Base-by-base conservation (phyloP, 2,888 invertebrate species). In the Lysandra bellargus region DNA sequence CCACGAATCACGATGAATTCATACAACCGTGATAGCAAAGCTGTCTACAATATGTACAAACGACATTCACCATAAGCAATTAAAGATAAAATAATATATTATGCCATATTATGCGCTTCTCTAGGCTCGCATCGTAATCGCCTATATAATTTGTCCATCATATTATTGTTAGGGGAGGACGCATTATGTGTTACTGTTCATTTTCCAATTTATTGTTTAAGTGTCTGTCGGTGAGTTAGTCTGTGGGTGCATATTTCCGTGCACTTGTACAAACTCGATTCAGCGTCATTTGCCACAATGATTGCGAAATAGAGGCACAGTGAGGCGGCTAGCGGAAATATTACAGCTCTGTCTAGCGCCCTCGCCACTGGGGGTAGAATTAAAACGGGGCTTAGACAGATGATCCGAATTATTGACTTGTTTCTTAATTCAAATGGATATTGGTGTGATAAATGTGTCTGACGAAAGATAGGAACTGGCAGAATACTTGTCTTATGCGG, bases 261-360 rank as follows among this genome's bases (percentile, higher is more conserved):
- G 74, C 79, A 74, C 79, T 74, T 74, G 79, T 79, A 60, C 72
- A 79, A 79, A 79, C 73, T 74, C 60, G 60, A 73, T 79, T 74
- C 79, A 40, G 30, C 74, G 73, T 74, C 79, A 79, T 79, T 79
- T 79, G 79, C 73, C 49, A 49, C 75, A 75, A n/a, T 44, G 49
- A 75, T 75, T 75, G 49, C 75, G 44, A 49, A 75, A 49, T 75
- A 75, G 23, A 17, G 30, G 74, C 44, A 44, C 74, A 40, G 74
- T 4, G 74, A 44, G 30, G 44, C 44, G 69, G 33, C 69, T 17
- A 69, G 30, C 64, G 64, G 69, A 37, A 69, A 33, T 17, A 37
- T 37, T 37, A 69, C 69, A 17, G 69, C 12, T 30, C 64, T 9
- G 30, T 33, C 30, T 69, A 33, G 14, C 33, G 64, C 33, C 64